phyloP scores from a whole-genome alignment of 2,797 vertebrate genomes.

The Sus cebifrons region DNA sequence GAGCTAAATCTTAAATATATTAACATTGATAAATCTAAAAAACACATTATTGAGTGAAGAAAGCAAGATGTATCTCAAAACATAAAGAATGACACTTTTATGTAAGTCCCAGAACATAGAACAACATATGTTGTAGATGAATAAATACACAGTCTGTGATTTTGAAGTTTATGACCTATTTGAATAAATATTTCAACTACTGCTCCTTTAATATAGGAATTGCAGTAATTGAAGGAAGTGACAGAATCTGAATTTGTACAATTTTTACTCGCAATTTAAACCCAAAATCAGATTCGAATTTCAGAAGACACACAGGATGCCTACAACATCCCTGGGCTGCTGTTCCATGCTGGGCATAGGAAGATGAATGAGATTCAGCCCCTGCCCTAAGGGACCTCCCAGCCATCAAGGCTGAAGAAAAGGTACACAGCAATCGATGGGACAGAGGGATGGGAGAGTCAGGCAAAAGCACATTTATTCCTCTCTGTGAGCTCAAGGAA shows the following conservation, averaged over 20 bases:
- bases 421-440: not conserved
- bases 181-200: slow-evolving; percentile 39
- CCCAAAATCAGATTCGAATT: not conserved
- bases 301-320: not conserved
- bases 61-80: slow-evolving; percentile 41
- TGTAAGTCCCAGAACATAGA: slow-evolving; percentile 38
- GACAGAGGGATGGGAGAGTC: not conserved
- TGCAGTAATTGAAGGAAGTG: not conserved
- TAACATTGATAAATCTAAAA: slow-evolving; percentile 23
- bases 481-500: not conserved
- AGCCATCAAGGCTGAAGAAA: not conserved
- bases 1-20: not conserved
- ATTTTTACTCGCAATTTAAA: slow-evolving; percentile 17
- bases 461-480: not conserved
- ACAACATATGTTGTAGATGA: not conserved
- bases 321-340: not conserved
- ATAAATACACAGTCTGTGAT: not conserved
- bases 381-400: not conserved
- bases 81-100: slow-evolving; percentile 53
- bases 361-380: not conserved
- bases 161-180: slow-evolving; percentile 53
- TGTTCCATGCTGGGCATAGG: not conserved
- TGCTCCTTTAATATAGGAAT: not conserved
- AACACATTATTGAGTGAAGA: slow-evolving; percentile 44
- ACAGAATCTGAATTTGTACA: not conserved